A percentile compares a stretch with the other conserved stretches of the same genome.
These are phyloP conservation scores for Potamilus streckersoni DNA, from an alignment of 1,140 invertebrate species.

Conservation along the genomic window DNA sequence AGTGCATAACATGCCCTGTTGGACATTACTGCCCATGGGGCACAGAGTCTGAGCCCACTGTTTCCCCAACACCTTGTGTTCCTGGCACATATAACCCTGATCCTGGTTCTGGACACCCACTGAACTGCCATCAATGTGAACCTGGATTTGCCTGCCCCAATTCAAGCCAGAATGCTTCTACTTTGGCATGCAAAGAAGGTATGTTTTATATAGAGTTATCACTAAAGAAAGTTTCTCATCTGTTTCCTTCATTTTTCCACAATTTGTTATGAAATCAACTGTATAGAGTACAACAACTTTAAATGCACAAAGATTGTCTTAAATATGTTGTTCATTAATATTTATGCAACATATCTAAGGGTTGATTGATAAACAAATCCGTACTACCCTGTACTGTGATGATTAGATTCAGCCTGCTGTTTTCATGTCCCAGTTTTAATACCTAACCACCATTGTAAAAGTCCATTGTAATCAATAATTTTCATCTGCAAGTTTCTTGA, in stretches of 20 bases:
- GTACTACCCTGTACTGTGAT: too few relatives aligned
- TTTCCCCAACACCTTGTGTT: conserved; percentile 50
- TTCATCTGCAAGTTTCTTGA: too few relatives aligned
- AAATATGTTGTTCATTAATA: too few relatives aligned
- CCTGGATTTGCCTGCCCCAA: conserved; percentile 55
- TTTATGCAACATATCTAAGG: too few relatives aligned
- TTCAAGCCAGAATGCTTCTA: conserved; percentile 48
- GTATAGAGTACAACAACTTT: too few relatives aligned
- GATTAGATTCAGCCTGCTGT: too few relatives aligned
- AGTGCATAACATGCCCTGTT: conserved; percentile 54
- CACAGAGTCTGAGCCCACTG: conserved; percentile 40
- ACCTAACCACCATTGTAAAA: too few relatives aligned
- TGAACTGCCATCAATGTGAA: conserved; percentile 59
- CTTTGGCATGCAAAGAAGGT: conserved; percentile 55
- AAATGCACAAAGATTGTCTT: too few relatives aligned
- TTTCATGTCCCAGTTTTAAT: too few relatives aligned
- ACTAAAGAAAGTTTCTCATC: background rate
- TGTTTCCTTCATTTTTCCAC: background rate
- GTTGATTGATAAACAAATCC: too few relatives aligned
- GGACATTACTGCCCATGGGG: conserved; percentile 61
- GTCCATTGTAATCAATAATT: too few relatives aligned
- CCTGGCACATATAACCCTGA: conserved; percentile 60
- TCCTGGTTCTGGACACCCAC: conserved; percentile 45
- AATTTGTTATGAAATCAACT: too few relatives aligned
- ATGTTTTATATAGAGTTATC: conserved; percentile 1